Conservation (phyloP, 2,797 vertebrate genomes). For the Myotis myotis region DNA sequence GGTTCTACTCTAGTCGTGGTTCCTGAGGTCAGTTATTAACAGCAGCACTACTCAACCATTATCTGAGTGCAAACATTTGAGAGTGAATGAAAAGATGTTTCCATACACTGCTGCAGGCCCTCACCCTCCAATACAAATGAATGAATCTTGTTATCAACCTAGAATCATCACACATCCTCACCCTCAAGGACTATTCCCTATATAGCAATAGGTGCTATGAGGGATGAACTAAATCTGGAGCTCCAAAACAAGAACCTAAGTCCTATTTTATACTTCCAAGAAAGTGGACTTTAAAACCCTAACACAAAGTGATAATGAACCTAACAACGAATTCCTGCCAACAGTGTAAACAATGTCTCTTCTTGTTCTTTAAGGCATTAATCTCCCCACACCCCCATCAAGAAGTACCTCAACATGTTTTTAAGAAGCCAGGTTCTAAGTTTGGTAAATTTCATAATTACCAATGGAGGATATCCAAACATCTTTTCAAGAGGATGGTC, state of each 20-base stretch:
- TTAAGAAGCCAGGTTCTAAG: not conserved
- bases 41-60: not conserved
- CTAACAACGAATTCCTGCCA: not conserved
- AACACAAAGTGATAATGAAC: not conserved
- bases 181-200: not conserved
- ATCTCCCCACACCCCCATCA: not conserved
- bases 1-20: not conserved
- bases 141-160: not conserved
- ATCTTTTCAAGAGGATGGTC: not conserved
- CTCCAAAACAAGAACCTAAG: not conserved
- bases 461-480: not conserved
- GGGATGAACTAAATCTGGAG: not conserved
- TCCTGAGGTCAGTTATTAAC: not conserved
- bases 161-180: not conserved
- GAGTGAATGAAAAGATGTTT: not conserved
- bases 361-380: not conserved
- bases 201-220: not conserved
- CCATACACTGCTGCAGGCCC: not conserved
- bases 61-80: not conserved
- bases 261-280: not conserved
- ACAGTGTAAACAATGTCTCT: not conserved
- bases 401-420: not conserved
- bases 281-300: not conserved
- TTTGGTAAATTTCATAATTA: not conserved
- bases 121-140: not conserved